phyloP scores from a whole-genome alignment of 2,797 vertebrate genomes.

The Protonibea diacanthus region DNA sequence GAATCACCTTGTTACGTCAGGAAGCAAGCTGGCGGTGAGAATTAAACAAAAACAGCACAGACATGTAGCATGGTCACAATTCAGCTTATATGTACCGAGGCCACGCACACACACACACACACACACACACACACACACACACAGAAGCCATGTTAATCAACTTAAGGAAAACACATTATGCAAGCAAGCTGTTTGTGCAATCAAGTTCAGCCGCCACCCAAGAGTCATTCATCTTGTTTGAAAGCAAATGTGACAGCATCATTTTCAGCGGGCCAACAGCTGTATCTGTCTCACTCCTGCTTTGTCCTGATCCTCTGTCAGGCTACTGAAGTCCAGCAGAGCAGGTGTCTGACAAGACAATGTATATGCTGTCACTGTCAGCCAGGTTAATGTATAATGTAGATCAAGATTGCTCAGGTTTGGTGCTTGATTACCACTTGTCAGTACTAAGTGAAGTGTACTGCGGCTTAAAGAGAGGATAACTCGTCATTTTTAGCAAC shows the following conservation, averaged over 20 bases:
- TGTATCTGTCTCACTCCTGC: constrained; percentile 45
- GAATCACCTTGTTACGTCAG: constrained; percentile 21
- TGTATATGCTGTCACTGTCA: constrained; percentile 54
- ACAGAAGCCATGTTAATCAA: constrained; percentile 35
- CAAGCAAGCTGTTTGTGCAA: constrained; percentile 49
- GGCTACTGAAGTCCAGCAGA: constrained; percentile 38
- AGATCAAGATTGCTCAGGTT: constrained; percentile 13
- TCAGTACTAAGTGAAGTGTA: constrained; percentile 3
- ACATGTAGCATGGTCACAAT: neutral
- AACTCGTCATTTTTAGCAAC: neutral
- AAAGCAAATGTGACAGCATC: constrained; percentile 56
- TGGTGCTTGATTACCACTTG: constrained; percentile 21
- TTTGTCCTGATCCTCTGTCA: constrained; percentile 49
- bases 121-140: neutral
- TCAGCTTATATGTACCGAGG: neutral
- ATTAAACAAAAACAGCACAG: neutral
- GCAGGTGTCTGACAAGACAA: constrained; percentile 65
- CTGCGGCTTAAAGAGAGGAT: neutral
- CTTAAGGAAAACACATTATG: constrained; percentile 32
- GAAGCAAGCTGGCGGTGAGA: neutral
- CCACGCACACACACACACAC: constrained; percentile 30
- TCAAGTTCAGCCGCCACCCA: constrained; percentile 54
- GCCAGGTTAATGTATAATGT: constrained; percentile 49
- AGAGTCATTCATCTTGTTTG: constrained; percentile 49
- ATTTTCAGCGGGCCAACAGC: constrained; percentile 47